A percentile compares a stretch with the other conserved stretches of the same genome.
Evolutionary conservation across 2,797 vertebrate species (phyloP).

Genomic region (Meda fulgida): DNA sequence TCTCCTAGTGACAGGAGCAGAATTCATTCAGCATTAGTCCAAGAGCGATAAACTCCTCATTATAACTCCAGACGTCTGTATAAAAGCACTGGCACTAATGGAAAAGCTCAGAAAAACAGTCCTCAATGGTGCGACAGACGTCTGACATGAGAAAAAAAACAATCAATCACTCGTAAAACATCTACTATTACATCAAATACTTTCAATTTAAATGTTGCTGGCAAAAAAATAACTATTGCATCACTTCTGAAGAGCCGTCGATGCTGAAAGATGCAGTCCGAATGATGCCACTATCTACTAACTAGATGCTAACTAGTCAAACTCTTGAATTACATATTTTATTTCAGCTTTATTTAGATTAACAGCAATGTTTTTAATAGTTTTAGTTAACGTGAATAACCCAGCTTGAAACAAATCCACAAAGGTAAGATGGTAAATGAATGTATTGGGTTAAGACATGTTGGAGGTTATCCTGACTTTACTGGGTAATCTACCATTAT

Average conservation of each 20-base stretch:
- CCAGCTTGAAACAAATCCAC: too few species aligned
- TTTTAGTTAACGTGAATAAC: too few species aligned
- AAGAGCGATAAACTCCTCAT: slow-evolving; percentile 46
- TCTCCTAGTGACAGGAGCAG: slow-evolving; percentile 50
- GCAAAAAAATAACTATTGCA: not conserved
- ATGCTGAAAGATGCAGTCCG: not conserved
- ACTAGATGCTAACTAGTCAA: not conserved
- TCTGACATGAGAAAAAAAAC: not conserved
- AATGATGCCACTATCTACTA: not conserved
- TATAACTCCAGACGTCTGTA: slow-evolving; percentile 57
- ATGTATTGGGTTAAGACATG: too few species aligned
- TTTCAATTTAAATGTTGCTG: not conserved
- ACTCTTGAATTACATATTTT: not conserved
- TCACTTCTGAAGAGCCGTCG: not conserved
- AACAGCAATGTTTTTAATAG: too few species aligned
- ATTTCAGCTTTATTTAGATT: not conserved
- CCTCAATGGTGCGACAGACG: not conserved
- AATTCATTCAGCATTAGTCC: slow-evolving; percentile 46
- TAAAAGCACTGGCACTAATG: slow-evolving; percentile 40
- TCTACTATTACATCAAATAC: not conserved
- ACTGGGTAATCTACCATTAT: too few species aligned
- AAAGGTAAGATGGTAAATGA: too few species aligned
- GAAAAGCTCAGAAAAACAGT: slow-evolving; percentile 2
- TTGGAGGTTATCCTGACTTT: too few species aligned
- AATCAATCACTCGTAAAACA: not conserved